These are phyloP conservation scores for Lethocerus indicus DNA, from an alignment of 1,140 invertebrate genomes.

Conservation along the genomic window DNA sequence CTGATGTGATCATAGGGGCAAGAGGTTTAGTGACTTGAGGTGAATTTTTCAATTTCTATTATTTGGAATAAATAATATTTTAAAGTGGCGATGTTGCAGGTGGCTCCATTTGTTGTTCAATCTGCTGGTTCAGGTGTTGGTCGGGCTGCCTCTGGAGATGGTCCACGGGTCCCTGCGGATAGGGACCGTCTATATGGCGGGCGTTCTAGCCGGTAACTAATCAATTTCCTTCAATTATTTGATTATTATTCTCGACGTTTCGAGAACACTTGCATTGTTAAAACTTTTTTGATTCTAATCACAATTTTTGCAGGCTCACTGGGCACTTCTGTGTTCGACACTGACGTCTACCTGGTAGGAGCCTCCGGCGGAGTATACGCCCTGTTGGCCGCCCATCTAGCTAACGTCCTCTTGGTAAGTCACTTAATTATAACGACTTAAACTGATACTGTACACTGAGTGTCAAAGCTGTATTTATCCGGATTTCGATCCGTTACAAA, in stretches of 20 bases:
- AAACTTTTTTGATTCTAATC: not conserved
- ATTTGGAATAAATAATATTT: no score
- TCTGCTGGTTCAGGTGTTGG: constrained; percentile 74
- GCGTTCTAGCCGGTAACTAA: constrained; percentile 64
- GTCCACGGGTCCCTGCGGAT: constrained; percentile 85
- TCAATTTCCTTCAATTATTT: not conserved
- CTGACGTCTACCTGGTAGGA: constrained; percentile 81
- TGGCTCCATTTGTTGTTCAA: constrained; percentile 94
- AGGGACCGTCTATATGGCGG: constrained; percentile 81
- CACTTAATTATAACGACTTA: not conserved
- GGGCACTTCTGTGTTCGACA: constrained; percentile 88
- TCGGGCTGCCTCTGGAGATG: constrained; percentile 90
- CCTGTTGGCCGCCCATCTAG: constrained; percentile 80
- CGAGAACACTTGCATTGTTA: not conserved
- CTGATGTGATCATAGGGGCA: no score
- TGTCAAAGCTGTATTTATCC: not conserved
- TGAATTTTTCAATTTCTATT: no score
- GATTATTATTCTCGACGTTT: not conserved
- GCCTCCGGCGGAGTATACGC: constrained; percentile 91
- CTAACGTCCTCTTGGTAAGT: constrained; percentile 69
- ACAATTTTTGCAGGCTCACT: constrained; percentile 45
- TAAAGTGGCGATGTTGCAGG: no score
- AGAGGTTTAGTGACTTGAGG: no score
- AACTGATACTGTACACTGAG: not conserved
- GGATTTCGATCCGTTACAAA: no score